Percentiles rank a stretch among this genome's conserved stretches.
phyloP scores from a whole-genome alignment of 2,113 vertebrate species.

The Semicossyphus pulcher region DNA sequence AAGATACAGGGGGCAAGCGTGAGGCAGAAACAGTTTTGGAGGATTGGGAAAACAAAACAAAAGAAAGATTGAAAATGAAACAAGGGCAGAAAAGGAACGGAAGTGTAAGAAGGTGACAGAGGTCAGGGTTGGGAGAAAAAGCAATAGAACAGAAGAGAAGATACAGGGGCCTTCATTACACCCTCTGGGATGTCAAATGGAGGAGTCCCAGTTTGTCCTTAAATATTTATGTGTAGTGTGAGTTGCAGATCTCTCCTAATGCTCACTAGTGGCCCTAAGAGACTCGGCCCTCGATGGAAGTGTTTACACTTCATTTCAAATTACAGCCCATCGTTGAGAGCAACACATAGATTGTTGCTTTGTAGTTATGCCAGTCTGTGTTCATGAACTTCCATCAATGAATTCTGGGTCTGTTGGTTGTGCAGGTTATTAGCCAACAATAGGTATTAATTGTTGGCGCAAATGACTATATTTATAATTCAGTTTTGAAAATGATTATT shows the following conservation, averaged over 20 bases:
- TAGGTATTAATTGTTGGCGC: neutral
- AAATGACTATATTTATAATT: neutral
- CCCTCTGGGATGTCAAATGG: constrained; percentile 73
- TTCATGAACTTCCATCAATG: constrained; percentile 27
- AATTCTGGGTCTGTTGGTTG: neutral
- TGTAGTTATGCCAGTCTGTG: constrained; percentile 35
- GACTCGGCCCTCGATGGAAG: constrained; percentile 61
- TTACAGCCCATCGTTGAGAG: constrained; percentile 74
- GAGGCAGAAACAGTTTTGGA: constrained; percentile 18
- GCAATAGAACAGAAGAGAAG: constrained; percentile 10
- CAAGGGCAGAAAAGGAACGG: neutral
- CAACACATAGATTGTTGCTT: constrained; percentile 54
- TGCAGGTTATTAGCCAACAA: neutral
- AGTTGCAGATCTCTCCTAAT: constrained; percentile 69
- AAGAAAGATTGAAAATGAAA: neutral
- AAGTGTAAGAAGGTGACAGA: constrained; percentile 33
- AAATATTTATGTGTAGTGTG: constrained; percentile 82
- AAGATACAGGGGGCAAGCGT: constrained; percentile 19
- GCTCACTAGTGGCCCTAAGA: constrained; percentile 76
- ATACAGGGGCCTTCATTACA: constrained; percentile 35
- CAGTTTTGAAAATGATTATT: neutral
- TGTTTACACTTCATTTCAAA: constrained; percentile 78
- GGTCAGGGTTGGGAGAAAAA: constrained; percentile 53
- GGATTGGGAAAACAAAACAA: constrained; percentile 21
- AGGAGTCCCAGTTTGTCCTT: constrained; percentile 78